Evolutionary conservation across 2,888 invertebrate genomes (phyloP), one percentile per base, ranked within the genome.

Genomic region (Matsumyia berberina): DNA sequence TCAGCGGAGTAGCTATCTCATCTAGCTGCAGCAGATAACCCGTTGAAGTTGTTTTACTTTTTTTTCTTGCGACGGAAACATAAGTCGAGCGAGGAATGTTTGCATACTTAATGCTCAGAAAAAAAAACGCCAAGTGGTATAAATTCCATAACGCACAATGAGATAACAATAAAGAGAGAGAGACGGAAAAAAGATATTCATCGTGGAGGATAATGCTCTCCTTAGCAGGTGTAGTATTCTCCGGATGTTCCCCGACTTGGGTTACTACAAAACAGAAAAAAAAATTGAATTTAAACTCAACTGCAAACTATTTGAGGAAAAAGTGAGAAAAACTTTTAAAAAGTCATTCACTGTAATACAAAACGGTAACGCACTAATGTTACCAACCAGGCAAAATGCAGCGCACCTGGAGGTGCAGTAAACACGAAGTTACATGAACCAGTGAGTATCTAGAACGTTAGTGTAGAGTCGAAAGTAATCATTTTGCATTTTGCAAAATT

Each of bases 41-140:
- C 53, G 37, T 76, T 57, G 37, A 57, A 42, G 55, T 57, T 64
- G 53, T 35, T 60, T 49, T 35, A 62, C 33, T 33, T 62, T 35
- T 77, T 35, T 58, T 39, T 42, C n/a, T 39, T 19, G 17, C 37
- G 57, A 49, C 31, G 66, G 83, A 11, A 83, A 83, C 44, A 60
- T 67, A 83, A 83, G 78, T 83, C 78, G 57, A 57, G 62, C 83
- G 67, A 64, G n/a, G 69, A 83, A 60, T 66, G 60, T 67, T 83
- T 73, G 73, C 62, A 62, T 62, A 72, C 12, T 57, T 19, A 33
- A 42, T 17, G 51, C 44, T 17, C 2, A 35, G 11, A 31, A 44
- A 62, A 51, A 77, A 74, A 74, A 42, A n/a, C n/a, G n/a, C n/a
- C n/a, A n/a, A n/a, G n/a, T 11, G 35, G 70, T 62, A 74, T 49